A percentile compares a stretch with the other conserved stretches of the same genome.
Evolutionary conservation across 2,888 invertebrate genomes (phyloP).

Genomic region (Agonopterix alstromeriana): DNA sequence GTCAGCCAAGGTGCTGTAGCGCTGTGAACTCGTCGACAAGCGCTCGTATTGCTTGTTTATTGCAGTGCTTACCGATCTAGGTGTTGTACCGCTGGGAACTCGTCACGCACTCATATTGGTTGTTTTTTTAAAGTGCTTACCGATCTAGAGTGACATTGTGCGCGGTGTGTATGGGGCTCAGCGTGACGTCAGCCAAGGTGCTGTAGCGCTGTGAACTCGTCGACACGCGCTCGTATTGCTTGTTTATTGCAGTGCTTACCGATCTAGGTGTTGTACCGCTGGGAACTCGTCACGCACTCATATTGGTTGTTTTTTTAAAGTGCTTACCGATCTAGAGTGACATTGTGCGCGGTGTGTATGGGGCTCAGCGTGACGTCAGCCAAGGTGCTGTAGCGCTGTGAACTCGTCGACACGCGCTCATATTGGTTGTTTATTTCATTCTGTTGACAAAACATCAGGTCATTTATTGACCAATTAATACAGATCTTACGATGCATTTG

Average conservation of each 20-base stretch:
- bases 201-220: slow-evolving; percentile 48
- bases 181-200: slow-evolving; percentile 53
- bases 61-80: slow-evolving; percentile 58
- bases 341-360: slow-evolving; percentile 45
- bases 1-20: slow-evolving; percentile 51
- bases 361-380: slow-evolving; percentile 63
- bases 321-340: slow-evolving; percentile 51
- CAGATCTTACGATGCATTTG: no score
- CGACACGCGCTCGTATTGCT: slow-evolving; percentile 68
- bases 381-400: slow-evolving; percentile 44
- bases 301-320: slow-evolving; percentile 50
- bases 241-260: slow-evolving; percentile 48
- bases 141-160: slow-evolving; percentile 53
- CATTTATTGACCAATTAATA: neutral
- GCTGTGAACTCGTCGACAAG: slow-evolving; percentile 52
- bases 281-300: slow-evolving; percentile 61
- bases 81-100: slow-evolving; percentile 44
- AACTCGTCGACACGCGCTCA: slow-evolving; percentile 63
- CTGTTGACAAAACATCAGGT: slow-evolving; percentile 29
- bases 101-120: slow-evolving; percentile 65
- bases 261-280: slow-evolving; percentile 23
- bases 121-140: slow-evolving; percentile 65
- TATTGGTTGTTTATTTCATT: slow-evolving; percentile 69
- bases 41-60: slow-evolving; percentile 69
- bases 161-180: slow-evolving; percentile 56